Percentiles rank a stretch among this genome's conserved stretches.
These are phyloP conservation scores for Eolophus roseicapilla DNA, from an alignment of 2,113 vertebrate genomes.

Conservation along the genomic window DNA sequence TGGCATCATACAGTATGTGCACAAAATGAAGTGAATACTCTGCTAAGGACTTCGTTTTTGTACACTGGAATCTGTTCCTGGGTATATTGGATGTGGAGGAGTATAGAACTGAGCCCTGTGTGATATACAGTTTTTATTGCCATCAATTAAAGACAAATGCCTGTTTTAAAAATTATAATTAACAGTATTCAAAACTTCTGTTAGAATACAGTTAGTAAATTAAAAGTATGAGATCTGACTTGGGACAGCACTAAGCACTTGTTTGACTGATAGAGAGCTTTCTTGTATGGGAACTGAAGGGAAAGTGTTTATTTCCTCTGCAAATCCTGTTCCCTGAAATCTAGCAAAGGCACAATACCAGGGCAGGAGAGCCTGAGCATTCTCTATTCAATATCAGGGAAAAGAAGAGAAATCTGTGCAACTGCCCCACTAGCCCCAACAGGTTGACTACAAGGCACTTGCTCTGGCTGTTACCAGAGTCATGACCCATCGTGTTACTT, in stretches of 20 bases:
- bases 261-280: neutral
- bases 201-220: neutral
- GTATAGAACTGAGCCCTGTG: neutral
- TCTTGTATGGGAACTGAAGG: neutral
- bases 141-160: neutral
- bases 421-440: neutral
- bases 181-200: neutral
- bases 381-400: neutral
- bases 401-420: neutral
- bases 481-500: rapidly evolving
- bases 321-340: neutral
- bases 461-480: neutral
- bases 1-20: neutral
- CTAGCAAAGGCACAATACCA: neutral
- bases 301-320: neutral
- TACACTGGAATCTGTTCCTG: neutral
- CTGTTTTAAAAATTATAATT: neutral
- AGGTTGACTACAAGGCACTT: neutral
- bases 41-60: neutral
- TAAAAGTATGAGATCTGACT: neutral
- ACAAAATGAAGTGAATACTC: neutral
- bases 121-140: neutral
- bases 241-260: neutral
- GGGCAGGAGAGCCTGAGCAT: neutral
- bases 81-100: neutral